Conservation (phyloP, 2,797 vertebrate species). For the Esox lucius region DNA sequence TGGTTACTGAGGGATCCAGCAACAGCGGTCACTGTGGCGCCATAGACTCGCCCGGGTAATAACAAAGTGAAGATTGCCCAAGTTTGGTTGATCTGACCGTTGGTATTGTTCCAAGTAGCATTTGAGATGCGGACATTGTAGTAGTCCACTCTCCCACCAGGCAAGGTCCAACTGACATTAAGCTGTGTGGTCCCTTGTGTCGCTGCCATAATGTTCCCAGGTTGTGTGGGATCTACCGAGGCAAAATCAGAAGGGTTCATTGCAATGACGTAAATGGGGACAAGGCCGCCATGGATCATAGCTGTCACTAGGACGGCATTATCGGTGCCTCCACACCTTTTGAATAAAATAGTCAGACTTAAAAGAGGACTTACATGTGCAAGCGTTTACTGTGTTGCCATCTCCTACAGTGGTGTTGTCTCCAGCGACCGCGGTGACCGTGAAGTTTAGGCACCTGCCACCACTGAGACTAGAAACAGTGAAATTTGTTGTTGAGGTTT, state of each 20-base stretch:
- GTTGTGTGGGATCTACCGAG: constrained; percentile 55
- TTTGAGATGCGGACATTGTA: constrained; percentile 45
- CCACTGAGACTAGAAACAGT: constrained; percentile 29
- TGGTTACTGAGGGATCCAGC: constrained; percentile 29
- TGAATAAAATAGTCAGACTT: neutral
- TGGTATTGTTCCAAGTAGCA: rapidly evolving
- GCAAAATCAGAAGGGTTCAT: neutral
- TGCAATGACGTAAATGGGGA: neutral
- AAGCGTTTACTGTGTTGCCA: neutral
- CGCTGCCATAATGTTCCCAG: constrained; percentile 6
- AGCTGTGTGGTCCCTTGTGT: constrained; percentile 34
- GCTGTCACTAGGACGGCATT: neutral
- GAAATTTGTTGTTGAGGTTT: neutral
- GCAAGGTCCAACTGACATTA: constrained; percentile 53
- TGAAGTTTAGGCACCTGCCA: constrained; percentile 39
- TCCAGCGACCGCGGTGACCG: constrained; percentile 37
- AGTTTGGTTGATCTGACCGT: rapidly evolving
- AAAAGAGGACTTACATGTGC: constrained; percentile 45
- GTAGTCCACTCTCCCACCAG: constrained; percentile 25
- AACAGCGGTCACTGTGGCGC: constrained; percentile 53
- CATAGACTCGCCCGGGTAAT: constrained; percentile 53
- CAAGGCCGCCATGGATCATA: too few species aligned
- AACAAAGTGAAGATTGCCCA: neutral
- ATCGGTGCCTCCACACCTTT: neutral
- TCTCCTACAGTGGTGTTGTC: constrained; percentile 30